Conservation (phyloP, 2,888 invertebrate genomes). For the Nemapogon koenigi region DNA sequence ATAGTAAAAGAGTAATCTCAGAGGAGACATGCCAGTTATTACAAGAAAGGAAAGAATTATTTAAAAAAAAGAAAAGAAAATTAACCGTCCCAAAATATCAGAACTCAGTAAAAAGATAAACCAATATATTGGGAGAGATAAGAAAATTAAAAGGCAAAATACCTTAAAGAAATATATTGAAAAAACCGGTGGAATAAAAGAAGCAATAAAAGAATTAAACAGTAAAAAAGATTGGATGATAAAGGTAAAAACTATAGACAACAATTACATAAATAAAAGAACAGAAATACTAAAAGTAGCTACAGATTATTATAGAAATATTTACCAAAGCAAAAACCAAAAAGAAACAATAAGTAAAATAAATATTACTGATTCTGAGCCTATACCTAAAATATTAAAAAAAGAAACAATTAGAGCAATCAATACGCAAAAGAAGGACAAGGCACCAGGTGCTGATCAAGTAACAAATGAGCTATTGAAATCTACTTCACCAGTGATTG, state of each 20-base stretch:
- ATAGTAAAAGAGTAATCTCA: background rate
- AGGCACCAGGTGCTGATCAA: too few species aligned
- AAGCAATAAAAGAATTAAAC: slow-evolving; percentile 8
- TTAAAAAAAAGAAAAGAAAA: too few species aligned
- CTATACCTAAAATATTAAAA: too few species aligned
- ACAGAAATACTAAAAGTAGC: slow-evolving; percentile 11
- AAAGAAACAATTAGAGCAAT: too few species aligned
- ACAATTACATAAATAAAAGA: slow-evolving; percentile 10
- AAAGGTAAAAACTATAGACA: slow-evolving; percentile 5
- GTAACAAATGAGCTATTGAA: too few species aligned
- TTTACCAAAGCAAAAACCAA: background rate
- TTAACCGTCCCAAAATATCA: slow-evolving; percentile 7
- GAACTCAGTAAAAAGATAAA: slow-evolving; percentile 13
- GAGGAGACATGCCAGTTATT: background rate
- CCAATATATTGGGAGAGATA: slow-evolving; percentile 9
- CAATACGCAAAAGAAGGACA: too few species aligned
- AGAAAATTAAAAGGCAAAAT: slow-evolving; percentile 6
- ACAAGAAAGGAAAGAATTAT: background rate
- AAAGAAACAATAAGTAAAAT: background rate
- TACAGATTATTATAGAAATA: background rate
- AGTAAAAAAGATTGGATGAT: slow-evolving; percentile 13
- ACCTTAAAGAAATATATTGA: slow-evolving; percentile 11
- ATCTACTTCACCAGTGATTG: too few species aligned
- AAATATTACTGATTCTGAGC: too few species aligned
- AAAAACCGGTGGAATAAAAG: slow-evolving; percentile 13